Conservation (phyloP, 1,140 invertebrate genomes). For the Pemphigus obesinymphae region DNA sequence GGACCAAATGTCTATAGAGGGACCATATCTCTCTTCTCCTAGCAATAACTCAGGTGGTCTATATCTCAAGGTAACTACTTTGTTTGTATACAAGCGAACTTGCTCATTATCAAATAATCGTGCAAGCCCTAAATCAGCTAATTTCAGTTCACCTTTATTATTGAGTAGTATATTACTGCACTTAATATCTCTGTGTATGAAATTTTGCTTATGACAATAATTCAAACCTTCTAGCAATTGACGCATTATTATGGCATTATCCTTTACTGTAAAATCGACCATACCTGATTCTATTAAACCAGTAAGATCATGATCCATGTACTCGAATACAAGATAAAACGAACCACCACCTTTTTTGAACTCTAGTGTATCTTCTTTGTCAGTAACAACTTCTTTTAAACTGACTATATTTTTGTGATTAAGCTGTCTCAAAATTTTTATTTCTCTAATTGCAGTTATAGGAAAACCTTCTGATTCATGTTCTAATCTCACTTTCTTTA, state of each 20-base stretch:
- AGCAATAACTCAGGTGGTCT: constrained; percentile 93
- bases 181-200: constrained; percentile 98
- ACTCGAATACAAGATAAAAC: constrained; percentile 99
- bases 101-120: constrained; percentile 92
- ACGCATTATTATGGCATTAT: constrained; percentile 97
- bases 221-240: constrained; percentile 95
- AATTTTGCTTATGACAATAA: constrained; percentile 98
- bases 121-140: constrained; percentile 97
- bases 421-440: constrained; percentile 94
- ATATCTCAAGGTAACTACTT: constrained; percentile 99
- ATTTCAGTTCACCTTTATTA: constrained; percentile 96
- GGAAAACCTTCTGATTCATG: constrained; percentile 99
- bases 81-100: constrained; percentile 93
- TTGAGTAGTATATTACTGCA: constrained; percentile 99
- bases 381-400: constrained; percentile 95
- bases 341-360: constrained; percentile 92
- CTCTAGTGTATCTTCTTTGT: constrained; percentile 93
- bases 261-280: constrained; percentile 90
- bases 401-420: constrained; percentile 99
- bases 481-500: constrained; percentile 97
- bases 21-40: constrained; percentile 96
- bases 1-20: constrained; percentile 98
- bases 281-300: constrained; percentile 94
- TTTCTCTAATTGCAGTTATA: constrained; percentile 97
- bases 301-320: constrained; percentile 99